Base-by-base conservation (phyloP, 1,140 invertebrate genomes). In the Gonioctena quinquepunctata region DNA sequence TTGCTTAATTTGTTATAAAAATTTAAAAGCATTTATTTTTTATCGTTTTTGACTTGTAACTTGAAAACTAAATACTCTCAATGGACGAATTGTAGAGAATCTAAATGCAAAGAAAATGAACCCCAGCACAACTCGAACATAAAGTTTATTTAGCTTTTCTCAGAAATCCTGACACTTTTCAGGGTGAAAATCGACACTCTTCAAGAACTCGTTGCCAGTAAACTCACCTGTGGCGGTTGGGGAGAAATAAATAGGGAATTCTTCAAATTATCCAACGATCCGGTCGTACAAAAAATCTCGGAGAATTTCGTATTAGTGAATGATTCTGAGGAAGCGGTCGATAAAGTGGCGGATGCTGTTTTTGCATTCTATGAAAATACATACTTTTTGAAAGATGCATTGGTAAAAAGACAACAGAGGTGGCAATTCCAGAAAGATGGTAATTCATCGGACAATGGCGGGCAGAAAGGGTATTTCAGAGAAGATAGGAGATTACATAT, bases 361-460 rank as follows among this genome's bases (percentile, higher is more conserved):
- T 91, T 92, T 72, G 91, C 91, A 6, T 93, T 93, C 72, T 95
- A 93, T 75, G 93, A 94, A 76, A 94, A 93, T 79, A 84, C 88
- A n/a, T 88, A 92, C 79, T 90, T 88, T 74, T 79, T 94, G 11
- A 88, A 89, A 67, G 85, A 90, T 74, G 80, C 89, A 1, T 86
- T 88, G 27, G 88, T 89, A 0, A 86, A 84, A 63, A 81, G 86
- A 8, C 88, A 89, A 76, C 80, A 74, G 69, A 74, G 52, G 81
- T 79, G 48, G 19, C 52, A 68, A 42, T 26, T 13, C 6, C 54
- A n/a, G 26, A 67, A 25, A 3, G 26, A 52, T 56, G 33, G 54
- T 3, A 65, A 8, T 27, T n/a, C 66, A 28, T 11, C 33, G 11
- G 33, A 48, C 19, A 52, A 69, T 16, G 25, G 60, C 11, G 49